These are phyloP conservation scores for Zelostemma sp. DNA, from an alignment of 1,140 invertebrate genomes.

Conservation along the genomic window DNA sequence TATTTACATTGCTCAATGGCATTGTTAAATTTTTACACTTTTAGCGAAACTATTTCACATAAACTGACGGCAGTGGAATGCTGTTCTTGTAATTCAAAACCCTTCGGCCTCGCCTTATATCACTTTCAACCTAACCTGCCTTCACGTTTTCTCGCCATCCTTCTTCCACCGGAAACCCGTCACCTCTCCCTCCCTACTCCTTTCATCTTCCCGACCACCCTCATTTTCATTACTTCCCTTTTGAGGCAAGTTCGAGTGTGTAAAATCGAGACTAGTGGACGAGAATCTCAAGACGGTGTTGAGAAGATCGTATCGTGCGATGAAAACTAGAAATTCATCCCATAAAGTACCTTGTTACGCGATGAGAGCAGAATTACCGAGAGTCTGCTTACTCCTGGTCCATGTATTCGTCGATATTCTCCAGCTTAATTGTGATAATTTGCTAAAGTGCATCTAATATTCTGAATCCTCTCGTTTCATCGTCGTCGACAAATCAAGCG, in stretches of 20 bases:
- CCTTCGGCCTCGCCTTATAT: conserved; percentile 40
- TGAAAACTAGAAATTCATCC: conserved; percentile 19
- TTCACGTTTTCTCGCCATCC: conserved; percentile 36
- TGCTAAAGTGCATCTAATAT: conserved; percentile 7
- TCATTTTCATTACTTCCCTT: conserved; percentile 6
- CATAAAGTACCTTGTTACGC: conserved; percentile 13
- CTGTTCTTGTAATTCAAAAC: conserved; percentile 43
- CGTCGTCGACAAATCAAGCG: not conserved
- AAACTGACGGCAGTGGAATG: conserved; percentile 27
- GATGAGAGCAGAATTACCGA: not conserved
- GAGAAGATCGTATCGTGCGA: conserved; percentile 9
- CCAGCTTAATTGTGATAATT: conserved; percentile 12
- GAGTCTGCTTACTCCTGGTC: not conserved
- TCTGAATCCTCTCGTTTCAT: not conserved
- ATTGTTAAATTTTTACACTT: too few species aligned
- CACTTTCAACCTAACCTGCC: conserved; percentile 42
- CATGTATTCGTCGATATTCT: not conserved
- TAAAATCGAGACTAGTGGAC: conserved; percentile 16
- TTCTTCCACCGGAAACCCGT: conserved; percentile 38
- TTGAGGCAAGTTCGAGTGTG: conserved; percentile 20
- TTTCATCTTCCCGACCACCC: conserved; percentile 7
- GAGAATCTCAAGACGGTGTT: conserved; percentile 21
- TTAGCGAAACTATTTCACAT: too few species aligned
- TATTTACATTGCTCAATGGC: too few species aligned
- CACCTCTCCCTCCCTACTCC: conserved; percentile 1